Conservation (phyloP, 1,140 invertebrate species). For the Harpegnathos saltator region DNA sequence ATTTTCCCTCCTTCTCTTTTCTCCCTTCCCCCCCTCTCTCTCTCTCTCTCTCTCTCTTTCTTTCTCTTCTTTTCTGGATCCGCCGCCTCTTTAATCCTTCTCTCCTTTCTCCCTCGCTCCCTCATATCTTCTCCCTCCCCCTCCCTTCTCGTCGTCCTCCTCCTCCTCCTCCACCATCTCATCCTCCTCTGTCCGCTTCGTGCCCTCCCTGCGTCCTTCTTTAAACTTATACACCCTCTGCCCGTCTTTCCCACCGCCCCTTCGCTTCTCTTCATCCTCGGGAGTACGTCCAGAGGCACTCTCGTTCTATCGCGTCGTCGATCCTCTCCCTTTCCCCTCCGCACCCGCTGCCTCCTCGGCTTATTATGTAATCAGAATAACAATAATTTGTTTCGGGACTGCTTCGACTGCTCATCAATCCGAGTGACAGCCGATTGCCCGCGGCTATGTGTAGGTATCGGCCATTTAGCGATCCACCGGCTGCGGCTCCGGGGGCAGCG, state of each 20-base stretch:
- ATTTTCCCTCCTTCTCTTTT: conserved; percentile 6
- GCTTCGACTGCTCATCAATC: conserved; percentile 82
- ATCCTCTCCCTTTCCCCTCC: conserved; percentile 5
- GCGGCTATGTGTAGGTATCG: conserved; percentile 65
- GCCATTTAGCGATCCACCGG: conserved; percentile 54
- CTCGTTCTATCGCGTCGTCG: conserved; percentile 43
- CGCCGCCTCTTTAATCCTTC: conserved; percentile 52
- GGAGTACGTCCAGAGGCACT: conserved; percentile 19
- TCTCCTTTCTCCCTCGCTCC: conserved; percentile 62
- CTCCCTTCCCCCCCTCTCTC: conserved; percentile 51
- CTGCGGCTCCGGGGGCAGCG: conserved; percentile 33
- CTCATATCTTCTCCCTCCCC: conserved; percentile 29
- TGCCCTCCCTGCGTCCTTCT: conserved; percentile 42
- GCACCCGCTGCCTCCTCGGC: conserved; percentile 53
- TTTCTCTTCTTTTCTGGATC: not conserved
- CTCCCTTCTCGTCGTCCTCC: conserved; percentile 21
- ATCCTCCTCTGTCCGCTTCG: conserved; percentile 46
- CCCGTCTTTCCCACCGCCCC: not conserved
- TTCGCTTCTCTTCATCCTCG: not conserved
- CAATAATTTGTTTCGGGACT: conserved; percentile 81
- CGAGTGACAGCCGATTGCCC: conserved; percentile 77
- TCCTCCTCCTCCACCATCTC: not conserved
- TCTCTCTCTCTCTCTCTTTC: not conserved
- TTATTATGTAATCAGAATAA: conserved; percentile 84
- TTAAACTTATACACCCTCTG: conserved; percentile 51